Conservation (phyloP, 2,113 vertebrate species). For the Ondatra zibethicus region DNA sequence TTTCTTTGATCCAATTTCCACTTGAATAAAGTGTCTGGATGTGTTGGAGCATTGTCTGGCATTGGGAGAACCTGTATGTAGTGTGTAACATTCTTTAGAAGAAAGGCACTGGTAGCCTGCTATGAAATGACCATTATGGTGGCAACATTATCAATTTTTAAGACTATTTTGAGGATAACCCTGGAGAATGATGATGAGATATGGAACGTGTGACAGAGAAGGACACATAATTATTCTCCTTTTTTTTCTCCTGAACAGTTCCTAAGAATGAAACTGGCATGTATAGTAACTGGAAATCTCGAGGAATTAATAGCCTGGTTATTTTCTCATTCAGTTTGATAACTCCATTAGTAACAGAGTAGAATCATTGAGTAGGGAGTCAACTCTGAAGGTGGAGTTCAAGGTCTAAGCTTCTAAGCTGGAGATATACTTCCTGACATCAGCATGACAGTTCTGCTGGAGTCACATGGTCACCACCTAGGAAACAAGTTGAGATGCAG, state of each 20-base stretch:
- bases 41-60: neutral
- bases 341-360: neutral
- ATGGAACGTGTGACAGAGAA: neutral
- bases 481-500: neutral
- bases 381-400: neutral
- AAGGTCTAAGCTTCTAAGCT: neutral
- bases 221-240: neutral
- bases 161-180: neutral
- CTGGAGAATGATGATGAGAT: neutral
- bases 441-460: neutral
- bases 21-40: neutral
- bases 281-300: neutral
- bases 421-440: neutral
- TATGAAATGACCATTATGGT: fast-evolving
- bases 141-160: neutral
- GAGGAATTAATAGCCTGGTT: neutral
- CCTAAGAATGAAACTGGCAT: neutral
- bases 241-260: neutral
- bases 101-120: neutral
- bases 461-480: neutral
- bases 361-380: neutral
- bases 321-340: neutral
- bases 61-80: neutral
- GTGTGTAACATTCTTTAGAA: neutral
- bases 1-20: neutral